Evolutionary conservation across 2,113 vertebrate genomes (phyloP).

Genomic region (Lepus timidus): DNA sequence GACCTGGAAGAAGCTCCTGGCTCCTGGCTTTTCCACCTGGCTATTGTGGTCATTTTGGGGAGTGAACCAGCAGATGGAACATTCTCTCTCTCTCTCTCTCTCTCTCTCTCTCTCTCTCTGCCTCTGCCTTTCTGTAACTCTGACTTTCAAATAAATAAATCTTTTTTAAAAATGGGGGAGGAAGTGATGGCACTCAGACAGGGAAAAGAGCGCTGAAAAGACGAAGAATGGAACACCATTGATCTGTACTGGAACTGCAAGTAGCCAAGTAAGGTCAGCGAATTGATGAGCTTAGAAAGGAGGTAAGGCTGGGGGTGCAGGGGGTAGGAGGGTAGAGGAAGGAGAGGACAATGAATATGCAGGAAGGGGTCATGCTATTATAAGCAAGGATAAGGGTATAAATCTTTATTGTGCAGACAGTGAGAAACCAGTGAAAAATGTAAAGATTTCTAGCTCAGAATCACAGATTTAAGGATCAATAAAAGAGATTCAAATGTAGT

Average conservation of each 20-base stretch:
- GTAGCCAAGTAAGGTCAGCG: background rate
- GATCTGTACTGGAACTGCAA: background rate
- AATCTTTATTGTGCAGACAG: background rate
- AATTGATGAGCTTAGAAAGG: background rate
- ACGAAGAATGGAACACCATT: background rate
- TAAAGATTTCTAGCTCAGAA: constrained; percentile 7
- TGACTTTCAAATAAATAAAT: too few relatives aligned
- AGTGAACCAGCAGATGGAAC: too few relatives aligned
- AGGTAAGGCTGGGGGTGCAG: too few relatives aligned
- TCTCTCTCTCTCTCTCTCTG: too few relatives aligned
- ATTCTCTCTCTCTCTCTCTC: too few relatives aligned
- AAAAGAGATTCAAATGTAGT: background rate
- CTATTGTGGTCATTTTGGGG: too few relatives aligned
- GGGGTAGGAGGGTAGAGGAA: background rate
- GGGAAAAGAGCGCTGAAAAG: background rate
- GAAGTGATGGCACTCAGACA: background rate
- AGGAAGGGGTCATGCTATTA: background rate
- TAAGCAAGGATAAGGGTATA: background rate
- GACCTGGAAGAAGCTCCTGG: too few relatives aligned
- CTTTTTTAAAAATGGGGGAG: background rate
- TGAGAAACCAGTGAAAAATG: background rate
- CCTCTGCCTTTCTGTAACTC: too few relatives aligned
- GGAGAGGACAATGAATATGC: background rate
- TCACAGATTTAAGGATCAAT: background rate
- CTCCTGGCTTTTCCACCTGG: too few relatives aligned